Base-by-base conservation (phyloP, 2,797 vertebrate species). In the Selene dorsalis region DNA sequence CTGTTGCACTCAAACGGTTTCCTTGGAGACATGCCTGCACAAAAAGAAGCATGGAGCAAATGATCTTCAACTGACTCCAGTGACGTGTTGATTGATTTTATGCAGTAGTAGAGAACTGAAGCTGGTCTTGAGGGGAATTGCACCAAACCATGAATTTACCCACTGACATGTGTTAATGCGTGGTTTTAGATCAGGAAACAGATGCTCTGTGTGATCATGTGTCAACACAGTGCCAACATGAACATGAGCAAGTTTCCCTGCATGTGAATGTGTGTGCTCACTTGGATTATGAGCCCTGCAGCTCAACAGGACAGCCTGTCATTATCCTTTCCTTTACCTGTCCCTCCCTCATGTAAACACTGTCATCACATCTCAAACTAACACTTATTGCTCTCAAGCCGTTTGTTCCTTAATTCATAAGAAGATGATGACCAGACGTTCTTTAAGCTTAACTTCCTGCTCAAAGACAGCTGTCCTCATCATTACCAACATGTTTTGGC, bases 1-100 rank as follows among this genome's bases (percentile, higher is more conserved):
- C 94, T 93, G 32, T 94, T 89, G 30, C 98, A 98, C 56, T 90
- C 91, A 30, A 96, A 96, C 0, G 92, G 92, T 78, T 94, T 93
- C 48, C 92, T 90, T 8, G 90, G 88, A 45, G 93, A 91, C 13
- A 63, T 88, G 61, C 88, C 91, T 91, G 69, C 0, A 80, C 8
- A 20, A 41, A 63, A 41, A 4, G 13, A 35, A 22, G 45, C 56
- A 62, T 30, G 22, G 50, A 24, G 10, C 6, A 62, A 11, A 73
- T 2, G 57, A 8, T 12, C 0, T 59, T 26, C 11, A 69, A 17
- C 10, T 39, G 28, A 47, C 28, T 43, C 16, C 8, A 26, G 38
- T 8, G 14, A 47, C 5, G 8, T 69, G 14, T 22, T 20, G 35
- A 66, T 22, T 20, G 35, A 66, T 17, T 32, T 3, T 6, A 20